phyloP scores from a whole-genome alignment of 1,140 invertebrate genomes.

The Ectropis grisescens region DNA sequence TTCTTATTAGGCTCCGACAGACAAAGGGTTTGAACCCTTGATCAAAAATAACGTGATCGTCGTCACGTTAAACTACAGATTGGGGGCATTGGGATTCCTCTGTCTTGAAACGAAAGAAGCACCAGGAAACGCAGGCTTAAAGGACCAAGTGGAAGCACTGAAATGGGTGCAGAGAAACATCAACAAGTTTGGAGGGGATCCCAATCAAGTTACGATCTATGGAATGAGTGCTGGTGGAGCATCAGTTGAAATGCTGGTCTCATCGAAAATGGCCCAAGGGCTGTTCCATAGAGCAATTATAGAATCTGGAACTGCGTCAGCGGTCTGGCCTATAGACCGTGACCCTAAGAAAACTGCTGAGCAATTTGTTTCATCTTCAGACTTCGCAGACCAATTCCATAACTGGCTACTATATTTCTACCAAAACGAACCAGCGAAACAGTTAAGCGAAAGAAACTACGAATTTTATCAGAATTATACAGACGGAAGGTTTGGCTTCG shows the following conservation, averaged over 20 bases:
- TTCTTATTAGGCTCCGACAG: conserved; percentile 64
- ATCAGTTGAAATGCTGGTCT: conserved; percentile 31
- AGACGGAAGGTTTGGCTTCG: conserved; percentile 12
- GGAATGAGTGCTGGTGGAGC: conserved; percentile 49
- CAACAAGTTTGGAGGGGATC: conserved; percentile 63
- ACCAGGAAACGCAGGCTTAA: conserved; percentile 62
- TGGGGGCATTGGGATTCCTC: conserved; percentile 62
- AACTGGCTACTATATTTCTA: conserved; percentile 31
- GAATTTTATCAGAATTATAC: conserved; percentile 9
- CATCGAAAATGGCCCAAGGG: conserved; percentile 47
- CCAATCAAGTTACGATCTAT: conserved; percentile 48
- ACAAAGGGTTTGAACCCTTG: conserved; percentile 63
- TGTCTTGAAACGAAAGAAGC: conserved; percentile 70
- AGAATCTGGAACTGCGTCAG: conserved; percentile 73
- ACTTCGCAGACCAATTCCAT: too few species aligned
- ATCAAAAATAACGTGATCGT: conserved; percentile 60
- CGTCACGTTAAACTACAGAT: conserved; percentile 67
- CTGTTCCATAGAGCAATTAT: conserved; percentile 71
- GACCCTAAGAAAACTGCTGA: conserved; percentile 65
- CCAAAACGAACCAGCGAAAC: conserved; percentile 6
- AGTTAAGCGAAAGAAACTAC: conserved; percentile 7
- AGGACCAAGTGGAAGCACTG: conserved; percentile 69
- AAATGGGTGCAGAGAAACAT: conserved; percentile 72
- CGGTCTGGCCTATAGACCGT: conserved; percentile 71
- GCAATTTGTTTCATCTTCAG: neutral